phyloP scores from a whole-genome alignment of 2,113 vertebrate genomes.

The Astur gentilis region DNA sequence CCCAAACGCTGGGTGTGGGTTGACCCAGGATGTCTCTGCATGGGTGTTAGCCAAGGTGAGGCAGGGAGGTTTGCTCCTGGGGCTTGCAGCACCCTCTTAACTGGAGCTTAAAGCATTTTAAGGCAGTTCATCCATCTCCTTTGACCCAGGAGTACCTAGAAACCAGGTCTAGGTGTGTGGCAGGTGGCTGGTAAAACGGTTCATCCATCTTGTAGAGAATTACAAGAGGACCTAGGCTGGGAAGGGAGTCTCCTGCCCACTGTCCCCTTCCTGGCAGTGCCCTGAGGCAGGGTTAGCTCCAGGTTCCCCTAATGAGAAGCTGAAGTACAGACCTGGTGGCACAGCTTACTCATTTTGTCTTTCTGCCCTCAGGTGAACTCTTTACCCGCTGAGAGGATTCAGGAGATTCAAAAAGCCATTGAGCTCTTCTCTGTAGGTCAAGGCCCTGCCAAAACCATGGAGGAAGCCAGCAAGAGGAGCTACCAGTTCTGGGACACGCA shows the following conservation, averaged over 20 bases:
- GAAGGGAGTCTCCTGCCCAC: neutral
- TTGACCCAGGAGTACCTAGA: neutral
- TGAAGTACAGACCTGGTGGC: neutral
- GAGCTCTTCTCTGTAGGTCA: slow-evolving; percentile 96
- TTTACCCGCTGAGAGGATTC: slow-evolving; percentile 94
- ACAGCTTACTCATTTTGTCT: neutral
- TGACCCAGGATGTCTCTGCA: neutral
- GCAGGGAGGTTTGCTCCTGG: neutral
- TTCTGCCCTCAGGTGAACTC: slow-evolving; percentile 85
- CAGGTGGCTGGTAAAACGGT: neutral
- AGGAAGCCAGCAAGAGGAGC: slow-evolving; percentile 95
- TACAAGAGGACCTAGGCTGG: neutral
- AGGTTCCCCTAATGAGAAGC: neutral
- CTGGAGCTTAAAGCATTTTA: neutral
- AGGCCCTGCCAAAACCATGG: slow-evolving; percentile 98
- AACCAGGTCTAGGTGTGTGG: neutral
- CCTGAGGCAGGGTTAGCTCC: neutral
- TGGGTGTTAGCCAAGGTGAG: too few species aligned
- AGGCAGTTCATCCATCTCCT: neutral
- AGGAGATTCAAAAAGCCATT: slow-evolving; percentile 99
- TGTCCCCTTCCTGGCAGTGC: neutral
- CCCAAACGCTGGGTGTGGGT: too few species aligned
- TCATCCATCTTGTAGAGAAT: neutral
- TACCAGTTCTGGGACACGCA: slow-evolving; percentile 99
- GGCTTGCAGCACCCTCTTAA: neutral